Evolutionary conservation across 92 coral and sea anemone genomes (phyloP).

Genomic region (Hydrozoanthus gracilis): DNA sequence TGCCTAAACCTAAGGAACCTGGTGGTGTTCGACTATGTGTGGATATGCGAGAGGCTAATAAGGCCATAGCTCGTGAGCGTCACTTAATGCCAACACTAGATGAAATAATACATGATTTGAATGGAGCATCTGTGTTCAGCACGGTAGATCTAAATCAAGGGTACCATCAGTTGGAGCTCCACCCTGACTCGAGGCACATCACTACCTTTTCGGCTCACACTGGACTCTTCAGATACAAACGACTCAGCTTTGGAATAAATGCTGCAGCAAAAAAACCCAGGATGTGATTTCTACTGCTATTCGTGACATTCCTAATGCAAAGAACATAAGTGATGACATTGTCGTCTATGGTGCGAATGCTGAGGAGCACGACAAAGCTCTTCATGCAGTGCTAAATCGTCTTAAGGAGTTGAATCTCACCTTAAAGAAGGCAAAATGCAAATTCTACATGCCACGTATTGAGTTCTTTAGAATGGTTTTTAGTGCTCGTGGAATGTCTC

Average conservation of each 20-base stretch:
- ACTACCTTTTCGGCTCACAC: slow-evolving; percentile 54
- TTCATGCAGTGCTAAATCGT: too few species aligned
- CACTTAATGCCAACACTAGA: slow-evolving; percentile 67
- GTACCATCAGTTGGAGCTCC: slow-evolving; percentile 60
- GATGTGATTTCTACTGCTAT: too few species aligned
- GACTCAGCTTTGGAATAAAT: slow-evolving; percentile 55
- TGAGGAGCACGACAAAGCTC: too few species aligned
- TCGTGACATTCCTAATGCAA: too few species aligned
- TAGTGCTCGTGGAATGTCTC: too few species aligned
- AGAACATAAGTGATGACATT: too few species aligned
- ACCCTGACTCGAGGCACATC: slow-evolving; percentile 53
- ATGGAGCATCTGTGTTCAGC: slow-evolving; percentile 67
- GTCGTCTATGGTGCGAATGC: too few species aligned
- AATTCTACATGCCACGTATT: slow-evolving; percentile 49
- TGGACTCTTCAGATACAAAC: slow-evolving; percentile 48
- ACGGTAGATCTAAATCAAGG: slow-evolving; percentile 64
- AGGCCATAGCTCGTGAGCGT: slow-evolving; percentile 61
- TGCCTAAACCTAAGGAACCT: slow-evolving; percentile 67
- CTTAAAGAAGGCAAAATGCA: slow-evolving; percentile 49
- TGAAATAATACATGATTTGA: slow-evolving; percentile 63
- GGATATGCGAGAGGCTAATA: slow-evolving; percentile 56
- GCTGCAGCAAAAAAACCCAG: slow-evolving; percentile 48
- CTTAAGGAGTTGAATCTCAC: slow-evolving; percentile 57
- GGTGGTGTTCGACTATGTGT: slow-evolving; percentile 65
- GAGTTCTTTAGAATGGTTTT: too few species aligned